A percentile compares a stretch with the other conserved stretches of the same genome.
Evolutionary conservation across 1,140 invertebrate genomes (phyloP).

Genomic region (Drosophila ercepeae): DNA sequence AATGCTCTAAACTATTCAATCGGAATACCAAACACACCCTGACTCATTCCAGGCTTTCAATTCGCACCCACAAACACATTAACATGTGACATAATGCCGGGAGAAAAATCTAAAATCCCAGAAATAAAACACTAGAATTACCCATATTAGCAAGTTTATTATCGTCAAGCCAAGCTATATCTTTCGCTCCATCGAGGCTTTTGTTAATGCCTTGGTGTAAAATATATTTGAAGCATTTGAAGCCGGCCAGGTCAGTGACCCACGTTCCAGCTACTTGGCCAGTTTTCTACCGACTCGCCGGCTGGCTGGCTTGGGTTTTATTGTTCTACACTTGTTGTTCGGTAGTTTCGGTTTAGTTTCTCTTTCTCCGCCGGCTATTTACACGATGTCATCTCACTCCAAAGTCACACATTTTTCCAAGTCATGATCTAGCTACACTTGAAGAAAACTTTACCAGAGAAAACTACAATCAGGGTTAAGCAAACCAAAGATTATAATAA

Average conservation of each 20-base stretch:
- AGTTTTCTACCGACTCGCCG: slow-evolving; percentile 36
- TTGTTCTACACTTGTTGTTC: slow-evolving; percentile 68
- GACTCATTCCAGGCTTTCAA: slow-evolving; percentile 11
- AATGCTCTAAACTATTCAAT: slow-evolving; percentile 6
- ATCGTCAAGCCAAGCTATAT: slow-evolving; percentile 17
- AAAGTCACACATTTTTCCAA: slow-evolving; percentile 51
- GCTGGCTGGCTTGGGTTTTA: too few relatives aligned
- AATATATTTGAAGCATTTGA: slow-evolving; percentile 22
- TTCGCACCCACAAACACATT: slow-evolving; percentile 7
- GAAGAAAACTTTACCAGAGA: background rate
- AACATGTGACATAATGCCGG: slow-evolving; percentile 36
- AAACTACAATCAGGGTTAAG: too few relatives aligned
- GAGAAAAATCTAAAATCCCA: background rate
- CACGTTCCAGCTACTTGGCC: slow-evolving; percentile 49
- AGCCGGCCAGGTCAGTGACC: slow-evolving; percentile 48
- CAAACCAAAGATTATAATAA: too few relatives aligned
- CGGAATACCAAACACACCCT: background rate
- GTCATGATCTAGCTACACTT: slow-evolving; percentile 58
- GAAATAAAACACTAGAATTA: slow-evolving; percentile 24
- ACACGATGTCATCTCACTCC: slow-evolving; percentile 58
- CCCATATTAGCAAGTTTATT: slow-evolving; percentile 49
- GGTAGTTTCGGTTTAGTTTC: slow-evolving; percentile 52
- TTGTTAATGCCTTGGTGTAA: slow-evolving; percentile 37
- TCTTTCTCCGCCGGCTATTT: slow-evolving; percentile 28
- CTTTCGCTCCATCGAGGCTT: slow-evolving; percentile 17